Base-by-base conservation (phyloP, 2,888 invertebrate species). In the Portevinia maculata region DNA sequence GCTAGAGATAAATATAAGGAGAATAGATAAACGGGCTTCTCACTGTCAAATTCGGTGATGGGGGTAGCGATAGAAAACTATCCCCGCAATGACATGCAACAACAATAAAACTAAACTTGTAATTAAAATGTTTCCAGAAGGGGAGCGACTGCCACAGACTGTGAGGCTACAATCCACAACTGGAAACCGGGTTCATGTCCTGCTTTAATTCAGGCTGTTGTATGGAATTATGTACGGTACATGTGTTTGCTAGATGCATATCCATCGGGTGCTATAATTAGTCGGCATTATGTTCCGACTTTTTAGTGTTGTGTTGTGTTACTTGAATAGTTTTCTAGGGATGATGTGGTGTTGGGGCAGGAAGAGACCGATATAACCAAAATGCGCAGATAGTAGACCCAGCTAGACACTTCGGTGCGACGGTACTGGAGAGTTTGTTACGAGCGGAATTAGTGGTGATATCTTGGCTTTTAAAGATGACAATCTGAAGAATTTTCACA, bases 401-500 rank as follows among this genome's bases (percentile, higher is more conserved):
- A 79, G n/a, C n/a, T n/a, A n/a, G 75, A 75, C 78, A 78, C 73
- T 79, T 73, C 53, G 52, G 59, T 75, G 32, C 34, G 46, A 34
- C 17, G 34, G 37, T 34, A n/a, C n/a, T n/a, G n/a, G n/a, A 55
- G 59, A 48, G 62, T 28, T 46, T 46, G 53, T 17, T 53, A 48
- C 37, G 46, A 21, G 64, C 59, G 64, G 81, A 46, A 81, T 76
- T 76, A 53, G 70, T 70, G 59, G 53, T 65, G 69, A 70, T 79
- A 59, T 60, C 41, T 59, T 53, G 53, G 52, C 17, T 59, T 65
- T 53, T 28, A 15, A 41, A 70, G 79, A 81, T 76, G 81, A 81
- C 81, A 76, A 81, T 81, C 70, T 81, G 53, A 76, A 48, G 76
- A 81, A 76, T 76, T 81, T 81, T 81, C 76, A 81, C 81, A 81